Conservation (phyloP, 23 tunicate species). For the Trididemnum miniatum region DNA sequence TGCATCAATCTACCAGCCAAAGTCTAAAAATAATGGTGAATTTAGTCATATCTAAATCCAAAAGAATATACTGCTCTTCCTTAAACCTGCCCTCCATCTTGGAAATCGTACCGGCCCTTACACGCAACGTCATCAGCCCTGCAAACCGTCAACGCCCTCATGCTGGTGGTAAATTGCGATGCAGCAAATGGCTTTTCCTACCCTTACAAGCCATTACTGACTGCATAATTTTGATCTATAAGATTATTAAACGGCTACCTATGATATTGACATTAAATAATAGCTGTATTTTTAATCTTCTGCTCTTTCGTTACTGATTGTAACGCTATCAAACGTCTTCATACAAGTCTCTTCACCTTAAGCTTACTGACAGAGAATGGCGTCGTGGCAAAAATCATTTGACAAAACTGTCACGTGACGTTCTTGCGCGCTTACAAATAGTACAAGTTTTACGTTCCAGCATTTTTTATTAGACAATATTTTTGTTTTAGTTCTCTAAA, state of each 20-base stretch:
- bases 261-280: not conserved
- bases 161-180: not conserved
- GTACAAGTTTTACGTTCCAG: no score
- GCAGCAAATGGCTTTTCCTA: not conserved
- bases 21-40: no score
- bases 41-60: not conserved
- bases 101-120: not conserved
- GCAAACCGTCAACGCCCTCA: not conserved
- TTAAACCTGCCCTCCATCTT: not conserved
- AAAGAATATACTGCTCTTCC: not conserved
- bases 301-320: no score
- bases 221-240: no score
- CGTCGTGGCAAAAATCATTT: constrained; percentile 7
- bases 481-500: no score
- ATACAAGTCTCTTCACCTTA: no score
- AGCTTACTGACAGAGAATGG: not conserved
- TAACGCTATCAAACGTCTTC: no score
- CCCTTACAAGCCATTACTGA: no score
- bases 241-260: not conserved
- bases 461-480: no score
- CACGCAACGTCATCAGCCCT: not conserved
- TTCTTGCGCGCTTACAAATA: not conserved
- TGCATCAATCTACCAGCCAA: no score
- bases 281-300: no score
- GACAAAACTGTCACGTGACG: not conserved